Base-by-base conservation (phyloP, 2,888 invertebrate species). In the Drosophila greeni region DNA sequence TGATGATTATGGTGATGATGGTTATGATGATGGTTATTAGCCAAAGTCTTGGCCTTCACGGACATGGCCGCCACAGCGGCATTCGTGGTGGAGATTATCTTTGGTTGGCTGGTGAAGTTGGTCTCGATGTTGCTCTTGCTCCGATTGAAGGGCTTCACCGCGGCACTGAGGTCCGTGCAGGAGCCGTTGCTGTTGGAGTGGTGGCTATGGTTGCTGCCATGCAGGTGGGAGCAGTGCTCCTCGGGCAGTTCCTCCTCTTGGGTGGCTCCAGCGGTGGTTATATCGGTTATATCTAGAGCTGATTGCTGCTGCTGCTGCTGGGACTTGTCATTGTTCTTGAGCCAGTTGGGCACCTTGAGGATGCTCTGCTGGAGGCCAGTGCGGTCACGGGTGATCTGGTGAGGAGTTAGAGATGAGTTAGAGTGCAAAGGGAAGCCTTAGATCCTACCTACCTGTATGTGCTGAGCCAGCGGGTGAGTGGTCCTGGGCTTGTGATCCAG, bases 361-460 rank as follows among this genome's bases (percentile, higher is more conserved):
- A 96, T 92, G 82, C 95, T 95, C 86, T 95, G 95, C 85, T 95
- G 95, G 40, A 95, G 89, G 5, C 96, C 97, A 85, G 96, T 96
- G 84, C 97, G 95, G 88, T 98, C 97, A 76, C 96, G 92, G 0
- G 95, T 93, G 18, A 95, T 92, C 84, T n/a, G n/a, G n/a, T n/a
- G n/a, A n/a, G n/a, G n/a, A n/a, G n/a, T n/a, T n/a, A n/a, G n/a
- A n/a, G n/a, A n/a, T n/a, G n/a, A n/a, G n/a, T n/a, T n/a, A n/a
- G n/a, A n/a, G n/a, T n/a, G n/a, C n/a, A n/a, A n/a, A 0, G 9
- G 16, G 3, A 24, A 6, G 1, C 5, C 40, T n/a, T 3, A 2
- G 0, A 5, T 4, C 0, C n/a, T 67, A n/a, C 26, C 26, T 20
- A 88, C 88, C 83, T 96, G 94, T 85, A 97, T 96, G 86, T 97